Evolutionary conservation across 2,113 vertebrate genomes (phyloP).

Genomic region (Xyliphius kryptos): DNA sequence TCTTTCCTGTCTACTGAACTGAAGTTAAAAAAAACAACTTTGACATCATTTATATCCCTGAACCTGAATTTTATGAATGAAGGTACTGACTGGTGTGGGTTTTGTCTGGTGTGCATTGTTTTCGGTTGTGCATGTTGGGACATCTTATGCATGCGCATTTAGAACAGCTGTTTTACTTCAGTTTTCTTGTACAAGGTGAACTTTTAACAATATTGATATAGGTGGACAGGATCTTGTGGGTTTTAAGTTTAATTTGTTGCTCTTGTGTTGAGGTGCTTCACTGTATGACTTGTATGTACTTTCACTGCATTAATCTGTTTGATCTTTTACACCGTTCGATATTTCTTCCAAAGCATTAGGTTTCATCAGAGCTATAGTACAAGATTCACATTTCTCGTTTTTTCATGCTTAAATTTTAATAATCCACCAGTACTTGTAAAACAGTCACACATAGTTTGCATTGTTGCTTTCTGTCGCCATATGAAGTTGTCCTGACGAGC

Average conservation of each 20-base stretch:
- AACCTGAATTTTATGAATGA: constrained; percentile 18
- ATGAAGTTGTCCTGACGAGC: constrained; percentile 8
- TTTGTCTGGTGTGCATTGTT: constrained; percentile 1
- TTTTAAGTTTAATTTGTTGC: constrained; percentile 8
- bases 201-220: no score
- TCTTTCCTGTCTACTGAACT: constrained; percentile 2
- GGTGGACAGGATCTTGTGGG: no score
- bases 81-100: constrained; percentile 18
- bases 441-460: background rate
- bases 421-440: background rate
- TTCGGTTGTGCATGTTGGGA: background rate
- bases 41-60: background rate
- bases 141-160: background rate
- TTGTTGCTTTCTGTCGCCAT: background rate
- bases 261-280: constrained; percentile 45
- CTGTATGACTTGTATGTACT: constrained; percentile 42
- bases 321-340: constrained; percentile 1
- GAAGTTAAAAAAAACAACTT: background rate
- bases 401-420: background rate
- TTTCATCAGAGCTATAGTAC: constrained; percentile 16
- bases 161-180: background rate
- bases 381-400: constrained; percentile 4
- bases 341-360: constrained; percentile 2
- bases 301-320: constrained; percentile 18
- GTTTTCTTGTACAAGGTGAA: background rate